Evolutionary conservation across 2,888 invertebrate species (phyloP).

Genomic region (Melanargia galathea): DNA sequence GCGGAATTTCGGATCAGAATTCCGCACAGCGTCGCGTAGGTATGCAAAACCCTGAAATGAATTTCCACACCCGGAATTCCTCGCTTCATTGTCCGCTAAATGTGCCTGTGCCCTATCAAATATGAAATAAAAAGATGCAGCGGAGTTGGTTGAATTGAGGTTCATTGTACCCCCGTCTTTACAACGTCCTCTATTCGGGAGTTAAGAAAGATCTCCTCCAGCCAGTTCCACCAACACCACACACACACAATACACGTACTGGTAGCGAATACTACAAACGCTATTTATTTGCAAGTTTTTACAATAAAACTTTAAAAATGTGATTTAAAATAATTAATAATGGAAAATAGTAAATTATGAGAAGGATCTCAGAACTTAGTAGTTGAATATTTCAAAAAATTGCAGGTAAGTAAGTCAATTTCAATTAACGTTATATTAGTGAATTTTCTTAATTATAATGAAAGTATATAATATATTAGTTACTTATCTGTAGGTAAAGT

Average conservation of each 20-base stretch:
- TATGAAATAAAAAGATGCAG: no score
- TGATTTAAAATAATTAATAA: not conserved
- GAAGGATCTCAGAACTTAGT: not conserved
- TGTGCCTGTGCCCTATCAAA: no score
- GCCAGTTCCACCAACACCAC: slow-evolving; percentile 20
- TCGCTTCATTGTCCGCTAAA: no score
- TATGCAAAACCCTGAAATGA: no score
- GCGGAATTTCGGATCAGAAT: no score
- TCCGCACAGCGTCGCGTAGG: no score
- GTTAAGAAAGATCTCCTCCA: slow-evolving; percentile 4
- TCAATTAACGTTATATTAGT: not conserved
- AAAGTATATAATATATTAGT: not conserved
- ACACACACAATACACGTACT: slow-evolving; percentile 17
- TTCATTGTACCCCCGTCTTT: slow-evolving; percentile 23
- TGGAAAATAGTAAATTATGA: not conserved
- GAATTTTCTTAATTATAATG: no score
- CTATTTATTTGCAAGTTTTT: not conserved
- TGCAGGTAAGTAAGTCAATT: not conserved
- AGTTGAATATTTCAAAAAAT: not conserved
- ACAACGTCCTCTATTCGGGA: slow-evolving; percentile 22
- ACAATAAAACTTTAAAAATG: not conserved
- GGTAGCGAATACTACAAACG: slow-evolving; percentile 19
- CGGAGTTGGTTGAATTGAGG: not conserved
- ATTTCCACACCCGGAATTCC: no score
- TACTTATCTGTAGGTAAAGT: not conserved